A percentile compares a stretch with the other conserved stretches of the same genome.
Evolutionary conservation across 1,140 invertebrate species (phyloP).

Genomic region (Drosophila chauvacae): DNA sequence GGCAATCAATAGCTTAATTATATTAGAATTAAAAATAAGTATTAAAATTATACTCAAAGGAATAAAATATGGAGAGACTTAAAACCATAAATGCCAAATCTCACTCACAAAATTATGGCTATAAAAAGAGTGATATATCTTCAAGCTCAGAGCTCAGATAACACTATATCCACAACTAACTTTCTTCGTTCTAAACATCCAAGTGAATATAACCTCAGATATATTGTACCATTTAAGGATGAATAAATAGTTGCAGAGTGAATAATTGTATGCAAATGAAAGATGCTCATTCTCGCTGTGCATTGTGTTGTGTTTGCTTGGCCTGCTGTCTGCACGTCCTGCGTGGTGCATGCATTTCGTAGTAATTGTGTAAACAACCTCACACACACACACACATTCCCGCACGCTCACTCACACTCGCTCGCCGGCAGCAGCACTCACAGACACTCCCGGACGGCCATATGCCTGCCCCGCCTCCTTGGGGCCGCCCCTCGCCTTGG

Average conservation of each 20-base stretch:
- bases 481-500: constrained; percentile 5
- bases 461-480: constrained; percentile 48
- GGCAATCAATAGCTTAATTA: background rate
- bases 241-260: background rate
- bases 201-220: background rate
- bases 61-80: background rate
- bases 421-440: constrained; percentile 39
- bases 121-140: background rate
- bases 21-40: no score
- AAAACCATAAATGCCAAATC: background rate
- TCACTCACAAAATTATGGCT: background rate
- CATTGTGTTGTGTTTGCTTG: constrained; percentile 42
- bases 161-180: background rate
- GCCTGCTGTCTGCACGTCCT: constrained; percentile 71
- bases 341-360: constrained; percentile 74
- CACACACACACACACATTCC: constrained; percentile 55
- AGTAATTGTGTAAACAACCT: constrained; percentile 75
- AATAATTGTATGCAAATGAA: background rate
- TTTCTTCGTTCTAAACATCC: background rate
- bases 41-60: background rate
- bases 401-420: constrained; percentile 6
- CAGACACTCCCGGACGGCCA: constrained; percentile 53
- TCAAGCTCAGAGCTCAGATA: background rate
- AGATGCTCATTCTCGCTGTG: constrained; percentile 9
- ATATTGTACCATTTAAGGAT: background rate